These are phyloP conservation scores for Rhynchopsitta pachyrhyncha DNA, from an alignment of 2,113 vertebrate genomes.

Conservation along the genomic window DNA sequence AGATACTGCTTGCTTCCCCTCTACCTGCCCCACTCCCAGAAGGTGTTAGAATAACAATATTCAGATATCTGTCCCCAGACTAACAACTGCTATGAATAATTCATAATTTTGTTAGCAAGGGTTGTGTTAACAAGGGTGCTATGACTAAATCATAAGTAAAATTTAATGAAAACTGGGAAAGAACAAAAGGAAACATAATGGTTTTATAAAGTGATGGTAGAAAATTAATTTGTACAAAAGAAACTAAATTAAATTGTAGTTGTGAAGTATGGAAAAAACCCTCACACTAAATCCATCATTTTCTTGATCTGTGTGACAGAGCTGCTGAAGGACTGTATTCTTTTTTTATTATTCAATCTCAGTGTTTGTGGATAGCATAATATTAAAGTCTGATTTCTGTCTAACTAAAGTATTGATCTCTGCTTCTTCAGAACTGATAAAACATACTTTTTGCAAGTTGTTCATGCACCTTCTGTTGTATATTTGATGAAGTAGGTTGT, in stretches of 20 bases:
- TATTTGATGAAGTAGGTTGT: background rate
- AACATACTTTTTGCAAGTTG: background rate
- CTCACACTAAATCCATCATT: background rate
- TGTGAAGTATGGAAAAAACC: background rate
- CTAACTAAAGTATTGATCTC: constrained; percentile 36
- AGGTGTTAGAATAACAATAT: background rate
- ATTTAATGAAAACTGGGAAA: background rate
- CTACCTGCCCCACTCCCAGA: background rate
- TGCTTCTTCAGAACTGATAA: background rate
- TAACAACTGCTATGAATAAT: background rate
- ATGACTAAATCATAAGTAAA: background rate
- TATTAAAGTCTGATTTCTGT: background rate
- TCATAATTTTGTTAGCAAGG: background rate
- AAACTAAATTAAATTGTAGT: background rate
- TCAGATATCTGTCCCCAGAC: background rate
- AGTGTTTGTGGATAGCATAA: background rate
- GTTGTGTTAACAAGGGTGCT: background rate
- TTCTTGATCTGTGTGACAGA: constrained; percentile 13
- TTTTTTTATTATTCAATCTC: constrained; percentile 30
- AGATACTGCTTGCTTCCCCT: background rate
- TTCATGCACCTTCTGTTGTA: background rate
- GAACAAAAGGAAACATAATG: background rate
- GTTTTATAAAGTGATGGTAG: background rate
- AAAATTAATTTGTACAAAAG: background rate
- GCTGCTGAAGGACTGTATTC: constrained; percentile 5